These are phyloP conservation scores for Anarrhichthys ocellatus DNA, from an alignment of 2,113 vertebrate species.

Conservation along the genomic window DNA sequence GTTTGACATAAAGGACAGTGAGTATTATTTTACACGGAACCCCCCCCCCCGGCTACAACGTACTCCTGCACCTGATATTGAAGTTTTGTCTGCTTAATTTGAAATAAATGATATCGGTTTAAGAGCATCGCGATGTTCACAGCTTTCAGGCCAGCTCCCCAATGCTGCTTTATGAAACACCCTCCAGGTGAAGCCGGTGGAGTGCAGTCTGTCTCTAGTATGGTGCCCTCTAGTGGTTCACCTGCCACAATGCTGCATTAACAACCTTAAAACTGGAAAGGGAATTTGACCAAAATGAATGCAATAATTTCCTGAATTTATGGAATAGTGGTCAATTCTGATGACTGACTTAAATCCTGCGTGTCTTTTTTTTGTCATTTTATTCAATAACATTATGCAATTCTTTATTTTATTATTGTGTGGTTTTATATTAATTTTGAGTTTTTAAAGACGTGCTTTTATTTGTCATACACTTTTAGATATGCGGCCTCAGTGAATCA, in stretches of 20 bases:
- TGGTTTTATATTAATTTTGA: no score
- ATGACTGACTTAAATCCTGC: neutral
- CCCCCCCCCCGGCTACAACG: neutral
- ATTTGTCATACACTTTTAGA: no score
- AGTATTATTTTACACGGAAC: neutral
- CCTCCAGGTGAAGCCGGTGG: conserved; percentile 19
- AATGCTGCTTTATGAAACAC: conserved; percentile 23
- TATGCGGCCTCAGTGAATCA: no score
- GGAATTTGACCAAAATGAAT: neutral
- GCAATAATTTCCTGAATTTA: neutral
- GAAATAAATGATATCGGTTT: neutral
- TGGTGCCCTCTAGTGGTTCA: conserved; percentile 41
- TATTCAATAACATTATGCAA: neutral
- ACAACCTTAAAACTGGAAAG: neutral
- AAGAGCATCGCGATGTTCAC: neutral
- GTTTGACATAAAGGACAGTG: conserved; percentile 10
- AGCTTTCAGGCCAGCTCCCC: neutral
- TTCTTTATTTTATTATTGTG: neutral
- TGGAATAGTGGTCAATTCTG: neutral
- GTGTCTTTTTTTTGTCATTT: neutral
- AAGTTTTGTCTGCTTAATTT: neutral
- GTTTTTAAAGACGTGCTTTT: no score
- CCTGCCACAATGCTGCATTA: neutral
- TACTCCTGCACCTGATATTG: neutral
- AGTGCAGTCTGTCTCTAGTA: neutral